phyloP scores from a whole-genome alignment of 2,113 vertebrate genomes.

The Polypterus senegalus region DNA sequence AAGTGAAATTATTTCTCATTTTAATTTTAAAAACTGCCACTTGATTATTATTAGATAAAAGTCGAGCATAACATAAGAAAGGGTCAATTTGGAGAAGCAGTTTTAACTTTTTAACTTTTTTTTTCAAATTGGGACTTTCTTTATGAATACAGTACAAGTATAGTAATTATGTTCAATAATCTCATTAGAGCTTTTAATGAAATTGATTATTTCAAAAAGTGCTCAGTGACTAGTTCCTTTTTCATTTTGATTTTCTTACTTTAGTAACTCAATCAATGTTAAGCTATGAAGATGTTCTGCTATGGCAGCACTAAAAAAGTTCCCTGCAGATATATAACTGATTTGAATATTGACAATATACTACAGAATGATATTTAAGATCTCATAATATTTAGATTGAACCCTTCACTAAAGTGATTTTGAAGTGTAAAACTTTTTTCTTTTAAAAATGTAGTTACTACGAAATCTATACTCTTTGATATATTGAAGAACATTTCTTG shows the following conservation, averaged over 20 bases:
- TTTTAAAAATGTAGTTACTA: no score
- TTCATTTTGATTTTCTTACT: neutral
- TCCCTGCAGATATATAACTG: no score
- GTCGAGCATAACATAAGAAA: neutral
- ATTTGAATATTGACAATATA: no score
- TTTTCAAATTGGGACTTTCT: no score
- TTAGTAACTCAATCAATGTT: slow-evolving; percentile 2
- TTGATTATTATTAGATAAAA: slow-evolving; percentile 17
- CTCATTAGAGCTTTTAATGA: slow-evolving; percentile 43
- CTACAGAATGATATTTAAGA: no score
- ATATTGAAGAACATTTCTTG: no score
- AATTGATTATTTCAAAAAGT: slow-evolving; percentile 39
- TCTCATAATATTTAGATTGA: no score
- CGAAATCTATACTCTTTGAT: no score
- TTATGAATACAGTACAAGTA: slow-evolving; percentile 27
- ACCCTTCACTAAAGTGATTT: no score
- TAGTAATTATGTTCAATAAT: slow-evolving; percentile 42
- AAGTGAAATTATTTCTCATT: slow-evolving; percentile 22
- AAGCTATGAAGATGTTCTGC: slow-evolving; percentile 1
- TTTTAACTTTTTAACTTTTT: neutral
- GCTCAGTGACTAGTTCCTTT: slow-evolving; percentile 20
- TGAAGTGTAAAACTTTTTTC: no score
- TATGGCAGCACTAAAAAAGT: neutral
- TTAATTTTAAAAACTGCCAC: slow-evolving; percentile 12
- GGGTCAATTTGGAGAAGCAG: neutral